Percentiles rank a stretch among this genome's conserved stretches.
phyloP scores from a whole-genome alignment of 2,888 invertebrate species.

The Amphipyra tragopoginis region DNA sequence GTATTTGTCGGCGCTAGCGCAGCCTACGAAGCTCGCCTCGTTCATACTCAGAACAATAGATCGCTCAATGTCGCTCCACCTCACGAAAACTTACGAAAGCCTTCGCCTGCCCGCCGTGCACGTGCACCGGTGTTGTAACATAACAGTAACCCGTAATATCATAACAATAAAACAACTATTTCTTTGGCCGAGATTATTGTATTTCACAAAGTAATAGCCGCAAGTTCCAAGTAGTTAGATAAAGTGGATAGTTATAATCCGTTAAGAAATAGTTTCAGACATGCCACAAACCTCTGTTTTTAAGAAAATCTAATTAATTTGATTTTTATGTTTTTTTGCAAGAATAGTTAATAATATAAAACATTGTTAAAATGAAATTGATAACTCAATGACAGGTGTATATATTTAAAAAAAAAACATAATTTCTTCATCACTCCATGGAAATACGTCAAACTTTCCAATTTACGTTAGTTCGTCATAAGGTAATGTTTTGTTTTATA shows the following conservation, averaged over 20 bases:
- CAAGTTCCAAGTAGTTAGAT: constrained; percentile 41
- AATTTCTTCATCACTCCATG: background rate
- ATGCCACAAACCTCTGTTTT: background rate
- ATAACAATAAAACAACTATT: constrained; percentile 57
- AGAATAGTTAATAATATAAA: no score
- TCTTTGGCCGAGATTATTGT: constrained; percentile 54
- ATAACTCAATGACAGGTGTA: no score
- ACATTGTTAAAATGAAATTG: no score
- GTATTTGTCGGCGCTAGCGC: constrained; percentile 44
- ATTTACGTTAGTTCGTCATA: constrained; percentile 42
- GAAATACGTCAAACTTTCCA: constrained; percentile 38
- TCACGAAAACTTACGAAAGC: constrained; percentile 87
- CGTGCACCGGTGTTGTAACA: constrained; percentile 65
- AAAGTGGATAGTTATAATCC: constrained; percentile 31
- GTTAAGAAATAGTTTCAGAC: constrained; percentile 31
- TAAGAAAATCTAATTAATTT: constrained; percentile 7
- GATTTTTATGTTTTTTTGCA: constrained; percentile 1
- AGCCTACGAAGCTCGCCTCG: constrained; percentile 57
- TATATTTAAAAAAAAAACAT: background rate
- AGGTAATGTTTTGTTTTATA: constrained; percentile 70
- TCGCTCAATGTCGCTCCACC: constrained; percentile 79
- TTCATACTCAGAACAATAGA: constrained; percentile 77
- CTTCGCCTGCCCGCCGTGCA: constrained; percentile 63
- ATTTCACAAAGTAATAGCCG: constrained; percentile 51
- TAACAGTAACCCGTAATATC: constrained; percentile 52